Evolutionary conservation across 2,888 invertebrate genomes (phyloP), one percentile per base, ranked within the genome.

Genomic region (Zygaena filipendulae): DNA sequence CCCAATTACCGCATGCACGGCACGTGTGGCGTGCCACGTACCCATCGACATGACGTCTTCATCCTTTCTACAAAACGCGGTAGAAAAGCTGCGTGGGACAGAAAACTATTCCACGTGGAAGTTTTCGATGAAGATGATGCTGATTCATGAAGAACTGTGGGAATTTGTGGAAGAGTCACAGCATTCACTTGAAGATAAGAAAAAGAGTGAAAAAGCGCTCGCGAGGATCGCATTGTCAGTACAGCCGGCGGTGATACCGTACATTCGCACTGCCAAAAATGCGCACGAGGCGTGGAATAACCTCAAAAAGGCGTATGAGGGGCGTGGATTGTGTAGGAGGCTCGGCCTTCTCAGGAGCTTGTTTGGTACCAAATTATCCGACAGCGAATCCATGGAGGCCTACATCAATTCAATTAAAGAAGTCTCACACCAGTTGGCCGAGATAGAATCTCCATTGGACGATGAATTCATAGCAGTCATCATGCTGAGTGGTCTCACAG

Each of bases 391-490:
- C 8, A 40, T 40, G 38, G 32, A 40, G 14, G 11, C 2, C 6
- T 40, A 42, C 21, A 2, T 39, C 0, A 19, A 21, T 10, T 36
- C 25, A 14, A 29, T 39, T 4, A 27, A 16, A 2, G 37, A 41
- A 2, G 2, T 31, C 1, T 10, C 25, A 5, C 40, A 42, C 14
- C 38, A 38, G 21, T 18, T 42, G 6, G 13, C 11, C 11, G 40
- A 44, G 2, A 40, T 40, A 5, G 31, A 23, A 6, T 25, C 38
- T 3, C 23, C 38, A 2, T 11, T 45, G 6, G 40, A 43, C 2
- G 40, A 43, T 27, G 42, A 41, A 4, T 40, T 41, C 26, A 3
- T 40, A 1, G 38, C 41, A 2, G 36, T 40, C 0, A 18, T 43
- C 2, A 36, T 43, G 29, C 25, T 43, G 7, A 41, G 39, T 13